Conservation (phyloP, 2,888 invertebrate genomes). For the Diaperis boleti region DNA sequence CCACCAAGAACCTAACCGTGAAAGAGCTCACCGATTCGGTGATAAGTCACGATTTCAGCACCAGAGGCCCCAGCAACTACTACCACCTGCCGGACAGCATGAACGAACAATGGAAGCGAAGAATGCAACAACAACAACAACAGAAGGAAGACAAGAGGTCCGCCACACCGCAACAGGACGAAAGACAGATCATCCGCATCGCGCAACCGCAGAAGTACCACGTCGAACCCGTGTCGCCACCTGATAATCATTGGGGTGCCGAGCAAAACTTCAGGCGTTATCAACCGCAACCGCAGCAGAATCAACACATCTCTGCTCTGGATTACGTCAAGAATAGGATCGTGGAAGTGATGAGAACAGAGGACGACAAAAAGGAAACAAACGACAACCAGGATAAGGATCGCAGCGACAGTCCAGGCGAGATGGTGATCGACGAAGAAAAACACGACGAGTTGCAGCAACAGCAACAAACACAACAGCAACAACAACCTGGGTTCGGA, state of each 20-base stretch:
- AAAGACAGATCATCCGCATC: conserved; percentile 79
- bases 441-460: conserved; percentile 36
- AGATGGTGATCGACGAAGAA: conserved; percentile 69
- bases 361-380: conserved; percentile 75
- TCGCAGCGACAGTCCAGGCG: conserved; percentile 66
- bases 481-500: conserved; percentile 68
- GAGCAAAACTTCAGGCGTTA: conserved; percentile 57
- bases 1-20: conserved; percentile 79
- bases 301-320: conserved; percentile 79
- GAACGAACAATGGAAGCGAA: conserved; percentile 72
- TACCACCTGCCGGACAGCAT: conserved; percentile 59
- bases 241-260: conserved; percentile 68
- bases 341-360: conserved; percentile 91
- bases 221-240: conserved; percentile 73
- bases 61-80: conserved; percentile 66
- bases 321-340: conserved; percentile 95
- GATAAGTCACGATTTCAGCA: conserved; percentile 84
- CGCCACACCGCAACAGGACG: conserved; percentile 70
- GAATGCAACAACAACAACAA: conserved; percentile 63
- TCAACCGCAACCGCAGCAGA: conserved; percentile 58
- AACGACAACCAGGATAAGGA: conserved; percentile 62
- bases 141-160: conserved; percentile 52
- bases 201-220: conserved; percentile 73
- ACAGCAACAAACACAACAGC: conserved; percentile 46
- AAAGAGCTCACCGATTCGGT: conserved; percentile 92